Evolutionary conservation across 1,140 invertebrate species (phyloP).

Genomic region (Himalopsyche phryganea): DNA sequence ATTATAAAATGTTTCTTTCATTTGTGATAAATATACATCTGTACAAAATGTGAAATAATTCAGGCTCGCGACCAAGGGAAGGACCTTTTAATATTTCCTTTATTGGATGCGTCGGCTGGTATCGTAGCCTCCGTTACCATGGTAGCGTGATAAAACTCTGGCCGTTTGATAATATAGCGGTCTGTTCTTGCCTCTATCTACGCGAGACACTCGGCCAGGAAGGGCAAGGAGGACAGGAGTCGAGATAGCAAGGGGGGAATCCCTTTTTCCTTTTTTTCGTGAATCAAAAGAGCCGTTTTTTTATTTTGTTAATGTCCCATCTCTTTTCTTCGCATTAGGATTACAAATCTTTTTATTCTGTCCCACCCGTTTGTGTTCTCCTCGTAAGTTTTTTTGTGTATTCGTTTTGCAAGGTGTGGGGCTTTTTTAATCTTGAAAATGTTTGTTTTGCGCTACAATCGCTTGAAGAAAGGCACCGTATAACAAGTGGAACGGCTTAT

Average conservation of each 20-base stretch:
- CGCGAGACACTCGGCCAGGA: slow-evolving; percentile 19
- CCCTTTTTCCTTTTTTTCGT: slow-evolving; percentile 30
- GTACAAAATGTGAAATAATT: background rate
- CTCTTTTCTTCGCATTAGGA: slow-evolving; percentile 18
- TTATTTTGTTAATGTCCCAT: slow-evolving; percentile 32
- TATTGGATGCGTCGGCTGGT: slow-evolving; percentile 18
- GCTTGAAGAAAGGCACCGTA: slow-evolving; percentile 5
- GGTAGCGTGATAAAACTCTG: slow-evolving; percentile 52
- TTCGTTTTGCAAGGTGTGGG: slow-evolving; percentile 8
- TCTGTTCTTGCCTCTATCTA: slow-evolving; percentile 33
- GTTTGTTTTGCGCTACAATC: slow-evolving; percentile 25
- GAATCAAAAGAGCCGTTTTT: slow-evolving; percentile 35
- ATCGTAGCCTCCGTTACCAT: slow-evolving; percentile 43
- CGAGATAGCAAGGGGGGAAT: slow-evolving; percentile 6
- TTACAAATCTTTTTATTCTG: slow-evolving; percentile 13
- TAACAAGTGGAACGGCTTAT: no score
- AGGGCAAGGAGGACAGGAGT: slow-evolving; percentile 2
- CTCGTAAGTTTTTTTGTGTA: background rate
- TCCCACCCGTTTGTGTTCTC: background rate
- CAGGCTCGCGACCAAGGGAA: background rate
- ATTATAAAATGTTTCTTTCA: no score
- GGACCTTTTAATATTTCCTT: slow-evolving; percentile 25
- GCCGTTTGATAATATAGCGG: slow-evolving; percentile 46
- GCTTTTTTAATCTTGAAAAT: slow-evolving; percentile 26
- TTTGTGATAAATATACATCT: no score